These are phyloP conservation scores for Ormyrus nitidulus DNA, from an alignment of 2,888 invertebrate species.

Conservation along the genomic window DNA sequence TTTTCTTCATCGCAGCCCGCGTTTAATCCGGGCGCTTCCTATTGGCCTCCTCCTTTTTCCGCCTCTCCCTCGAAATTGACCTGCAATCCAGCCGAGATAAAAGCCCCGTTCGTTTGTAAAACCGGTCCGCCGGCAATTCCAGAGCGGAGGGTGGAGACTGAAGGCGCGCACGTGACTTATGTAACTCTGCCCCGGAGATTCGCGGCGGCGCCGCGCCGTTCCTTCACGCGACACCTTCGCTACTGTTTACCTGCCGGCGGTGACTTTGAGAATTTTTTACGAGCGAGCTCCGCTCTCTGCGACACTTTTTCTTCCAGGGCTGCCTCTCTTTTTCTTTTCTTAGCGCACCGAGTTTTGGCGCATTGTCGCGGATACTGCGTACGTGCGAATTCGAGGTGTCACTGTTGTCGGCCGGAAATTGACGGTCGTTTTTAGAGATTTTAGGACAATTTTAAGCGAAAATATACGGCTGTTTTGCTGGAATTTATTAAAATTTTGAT, in stretches of 20 bases:
- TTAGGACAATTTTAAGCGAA: too few relatives aligned
- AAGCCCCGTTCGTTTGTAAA: constrained; percentile 64
- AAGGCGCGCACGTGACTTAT: constrained; percentile 17
- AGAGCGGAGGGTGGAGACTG: constrained; percentile 39
- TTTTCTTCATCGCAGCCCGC: constrained; percentile 1
- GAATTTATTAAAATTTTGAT: too few relatives aligned
- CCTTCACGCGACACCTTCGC: constrained; percentile 8
- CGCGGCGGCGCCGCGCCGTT: neutral
- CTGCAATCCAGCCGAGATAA: constrained; percentile 62
- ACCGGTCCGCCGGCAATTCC: constrained; percentile 59
- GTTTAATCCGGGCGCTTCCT: constrained; percentile 7
- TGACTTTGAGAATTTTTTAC: constrained; percentile 13
- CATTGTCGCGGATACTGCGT: too few relatives aligned
- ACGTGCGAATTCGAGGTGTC: too few relatives aligned
- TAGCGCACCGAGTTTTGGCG: neutral
- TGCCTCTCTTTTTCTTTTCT: neutral
- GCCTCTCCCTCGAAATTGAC: constrained; percentile 60
- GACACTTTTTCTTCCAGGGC: neutral
- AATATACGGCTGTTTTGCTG: too few relatives aligned
- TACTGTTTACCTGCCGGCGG: constrained; percentile 22
- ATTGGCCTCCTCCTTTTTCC: neutral
- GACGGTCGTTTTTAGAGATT: too few relatives aligned
- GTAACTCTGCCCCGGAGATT: constrained; percentile 10
- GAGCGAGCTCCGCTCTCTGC: too few relatives aligned
- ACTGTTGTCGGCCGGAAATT: too few relatives aligned